A percentile compares a stretch with the other conserved stretches of the same genome.
These are phyloP conservation scores for Zapornia atra DNA, from an alignment of 2,113 vertebrate species.

Conservation along the genomic window DNA sequence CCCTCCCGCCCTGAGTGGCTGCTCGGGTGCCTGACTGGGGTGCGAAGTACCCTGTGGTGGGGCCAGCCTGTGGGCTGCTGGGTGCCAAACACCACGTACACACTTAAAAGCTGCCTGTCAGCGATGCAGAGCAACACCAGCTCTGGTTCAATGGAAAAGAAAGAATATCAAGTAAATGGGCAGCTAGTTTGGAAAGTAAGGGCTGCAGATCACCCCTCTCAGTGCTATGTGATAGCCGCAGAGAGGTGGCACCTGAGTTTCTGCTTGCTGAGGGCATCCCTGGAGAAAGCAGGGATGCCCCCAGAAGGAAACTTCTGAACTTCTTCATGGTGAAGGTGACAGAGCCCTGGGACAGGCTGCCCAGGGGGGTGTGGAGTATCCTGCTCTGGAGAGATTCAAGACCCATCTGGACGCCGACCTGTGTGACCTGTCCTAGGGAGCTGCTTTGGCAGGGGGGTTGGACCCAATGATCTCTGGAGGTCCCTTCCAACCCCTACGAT, in stretches of 20 bases:
- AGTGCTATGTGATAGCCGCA: not conserved
- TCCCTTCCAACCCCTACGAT: too few relatives aligned
- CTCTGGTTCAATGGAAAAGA: not conserved
- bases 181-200: not conserved
- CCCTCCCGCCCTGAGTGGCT: not conserved
- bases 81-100: not conserved
- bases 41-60: accelerated
- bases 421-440: too few relatives aligned
- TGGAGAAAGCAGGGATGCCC: not conserved
- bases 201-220: not conserved
- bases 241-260: not conserved
- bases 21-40: not conserved
- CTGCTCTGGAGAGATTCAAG: too few relatives aligned
- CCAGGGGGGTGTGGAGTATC: too few relatives aligned
- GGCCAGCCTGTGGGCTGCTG: not conserved
- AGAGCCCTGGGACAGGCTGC: too few relatives aligned
- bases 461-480: too few relatives aligned
- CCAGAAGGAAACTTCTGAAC: not conserved
- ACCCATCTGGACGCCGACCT: too few relatives aligned
- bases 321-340: too few relatives aligned
- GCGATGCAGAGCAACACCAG: not conserved
- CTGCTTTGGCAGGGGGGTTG: too few relatives aligned
- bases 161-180: not conserved
- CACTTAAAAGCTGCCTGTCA: not conserved
- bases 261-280: not conserved